Evolutionary conservation across 2,888 invertebrate species (phyloP), one percentile per base, ranked within the genome.

Genomic region (Tryphoninae sp.): DNA sequence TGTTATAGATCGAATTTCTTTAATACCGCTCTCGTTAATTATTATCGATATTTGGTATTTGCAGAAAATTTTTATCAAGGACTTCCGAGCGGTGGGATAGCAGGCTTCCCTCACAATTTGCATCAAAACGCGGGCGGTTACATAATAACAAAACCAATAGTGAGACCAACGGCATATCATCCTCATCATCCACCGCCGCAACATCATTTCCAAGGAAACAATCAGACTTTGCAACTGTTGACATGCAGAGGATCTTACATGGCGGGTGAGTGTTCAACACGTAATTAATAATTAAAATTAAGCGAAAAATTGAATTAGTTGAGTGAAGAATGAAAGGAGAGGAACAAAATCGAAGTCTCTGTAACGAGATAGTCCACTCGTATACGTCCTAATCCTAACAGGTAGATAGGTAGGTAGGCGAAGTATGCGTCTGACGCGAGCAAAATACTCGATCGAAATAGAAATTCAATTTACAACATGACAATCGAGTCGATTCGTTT

Each of bases 221-320:
- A 91, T 51, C 91, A 91, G 82, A 89, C 91, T 67, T 82, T 98
- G 89, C 96, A 96, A 91, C 95, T 96, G 83, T 93, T 97, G 89
- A 96, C 97, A 53, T 97, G 97, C 91, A 96, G 97, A 51, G 93
- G 95, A 92, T 97, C 97, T 55, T 98, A 97, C 90, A 94, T 97
- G 87, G 95, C 95, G 93, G 96, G 97, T 96, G 90, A 93, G 92
- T 86, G 53, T 51, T 62, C 13, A 0, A 51, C 40, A 55, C 45
- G 22, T 45, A 33, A 33, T 23, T 22, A 62, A 11, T 6, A 62
- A 62, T 33, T 26, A 23, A 59, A 40, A 16, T 1, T 2, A 45
- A 2, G 1, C 7, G 1, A 40, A 64, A 45, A 64, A 64, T 11
- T 33, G 23, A 26, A 59, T 8, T 16, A 2, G n/a, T 2, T 62